Conservation (phyloP, 2,888 invertebrate species). For the Xestoiulus laeticollis region DNA sequence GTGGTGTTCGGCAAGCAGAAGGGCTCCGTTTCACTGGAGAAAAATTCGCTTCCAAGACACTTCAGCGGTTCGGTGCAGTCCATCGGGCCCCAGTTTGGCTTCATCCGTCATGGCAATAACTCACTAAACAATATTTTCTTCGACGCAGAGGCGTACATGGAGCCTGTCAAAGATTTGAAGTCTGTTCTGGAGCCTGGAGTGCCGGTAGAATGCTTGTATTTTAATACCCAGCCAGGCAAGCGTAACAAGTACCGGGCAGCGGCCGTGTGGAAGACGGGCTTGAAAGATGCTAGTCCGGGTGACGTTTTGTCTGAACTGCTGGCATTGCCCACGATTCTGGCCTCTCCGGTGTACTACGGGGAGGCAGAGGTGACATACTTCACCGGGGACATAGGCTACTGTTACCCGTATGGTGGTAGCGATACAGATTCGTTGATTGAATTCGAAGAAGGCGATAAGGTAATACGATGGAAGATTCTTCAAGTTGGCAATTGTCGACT, state of each 20-base stretch:
- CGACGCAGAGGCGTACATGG: background rate
- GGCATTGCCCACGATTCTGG: background rate
- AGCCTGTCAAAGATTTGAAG: background rate
- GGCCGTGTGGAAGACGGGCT: background rate
- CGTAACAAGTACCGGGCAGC: conserved; percentile 23
- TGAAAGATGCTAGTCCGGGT: background rate
- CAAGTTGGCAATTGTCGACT: background rate
- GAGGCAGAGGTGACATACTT: background rate
- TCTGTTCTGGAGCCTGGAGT: background rate
- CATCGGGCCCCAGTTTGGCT: background rate
- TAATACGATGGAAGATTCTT: background rate
- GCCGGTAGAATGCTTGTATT: conserved; percentile 20
- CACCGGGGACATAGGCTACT: background rate
- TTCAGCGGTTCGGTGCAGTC: background rate
- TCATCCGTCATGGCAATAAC: background rate
- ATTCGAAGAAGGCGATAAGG: background rate
- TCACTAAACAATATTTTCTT: background rate
- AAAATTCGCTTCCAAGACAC: background rate
- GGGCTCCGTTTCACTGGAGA: background rate
- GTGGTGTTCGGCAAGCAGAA: background rate
- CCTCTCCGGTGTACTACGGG: background rate
- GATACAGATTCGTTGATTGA: background rate
- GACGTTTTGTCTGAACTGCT: background rate
- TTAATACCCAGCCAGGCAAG: background rate
- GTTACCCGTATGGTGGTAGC: background rate